These are phyloP conservation scores for Anolis apletophallus DNA, from an alignment of 2,797 vertebrate genomes.

Conservation along the genomic window DNA sequence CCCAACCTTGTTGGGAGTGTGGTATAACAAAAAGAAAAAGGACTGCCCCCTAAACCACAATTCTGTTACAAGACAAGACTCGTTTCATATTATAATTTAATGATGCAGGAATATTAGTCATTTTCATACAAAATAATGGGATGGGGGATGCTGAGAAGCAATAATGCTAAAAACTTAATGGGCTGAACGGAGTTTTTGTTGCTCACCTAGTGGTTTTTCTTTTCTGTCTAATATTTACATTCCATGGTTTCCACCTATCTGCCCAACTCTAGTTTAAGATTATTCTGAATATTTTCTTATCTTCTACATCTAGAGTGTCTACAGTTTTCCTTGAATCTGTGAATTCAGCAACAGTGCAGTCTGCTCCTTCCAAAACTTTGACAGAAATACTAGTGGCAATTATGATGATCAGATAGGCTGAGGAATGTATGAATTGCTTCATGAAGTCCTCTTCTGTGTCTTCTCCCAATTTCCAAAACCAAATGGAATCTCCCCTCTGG, in stretches of 20 bases:
- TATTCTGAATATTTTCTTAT: neutral
- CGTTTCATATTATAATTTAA: neutral
- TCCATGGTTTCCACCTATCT: neutral
- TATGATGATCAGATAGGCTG: too few species aligned
- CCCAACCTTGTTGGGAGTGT: neutral
- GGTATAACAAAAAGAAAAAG: neutral
- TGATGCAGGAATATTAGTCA: neutral
- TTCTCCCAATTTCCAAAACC: too few species aligned
- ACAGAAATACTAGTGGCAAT: neutral
- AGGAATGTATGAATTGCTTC: too few species aligned
- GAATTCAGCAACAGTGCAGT: neutral
- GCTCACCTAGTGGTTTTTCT: neutral
- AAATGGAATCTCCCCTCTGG: too few species aligned
- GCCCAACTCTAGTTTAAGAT: neutral
- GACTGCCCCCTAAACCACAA: neutral
- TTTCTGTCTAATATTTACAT: neutral
- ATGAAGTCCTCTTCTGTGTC: too few species aligned
- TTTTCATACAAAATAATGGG: neutral
- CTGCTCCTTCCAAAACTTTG: neutral
- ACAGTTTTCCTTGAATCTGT: neutral
- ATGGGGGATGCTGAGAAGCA: neutral
- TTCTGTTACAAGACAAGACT: neutral
- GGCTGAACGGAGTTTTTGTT: too few species aligned
- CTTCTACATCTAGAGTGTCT: neutral
- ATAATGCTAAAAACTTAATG: neutral